A percentile compares a stretch with the other conserved stretches of the same genome.
phyloP scores from a whole-genome alignment of 1,140 invertebrate genomes.

The Bombus confusus region DNA sequence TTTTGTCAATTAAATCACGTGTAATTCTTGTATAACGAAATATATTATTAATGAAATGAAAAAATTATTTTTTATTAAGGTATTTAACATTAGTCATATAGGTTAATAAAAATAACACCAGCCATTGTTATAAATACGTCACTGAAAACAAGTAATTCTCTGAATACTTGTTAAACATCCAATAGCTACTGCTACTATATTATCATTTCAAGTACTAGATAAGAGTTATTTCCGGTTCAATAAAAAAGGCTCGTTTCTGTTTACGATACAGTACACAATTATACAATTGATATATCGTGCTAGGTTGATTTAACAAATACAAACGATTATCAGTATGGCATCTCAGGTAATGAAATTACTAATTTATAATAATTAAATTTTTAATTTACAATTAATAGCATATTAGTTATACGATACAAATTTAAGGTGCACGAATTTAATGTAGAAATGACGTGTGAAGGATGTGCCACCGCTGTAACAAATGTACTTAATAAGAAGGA shows the following conservation, averaged over 20 bases:
- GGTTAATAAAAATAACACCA: background rate
- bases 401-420: constrained; percentile 34
- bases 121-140: background rate
- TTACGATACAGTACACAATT: background rate
- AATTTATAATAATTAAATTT: background rate
- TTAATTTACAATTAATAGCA: background rate
- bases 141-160: background rate
- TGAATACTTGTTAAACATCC: background rate
- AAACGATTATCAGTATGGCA: constrained; percentile 53
- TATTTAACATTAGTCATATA: background rate
- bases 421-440: constrained; percentile 90
- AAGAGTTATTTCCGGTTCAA: constrained; percentile 20
- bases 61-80: background rate
- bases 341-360: constrained; percentile 58
- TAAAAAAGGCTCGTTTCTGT: background rate
- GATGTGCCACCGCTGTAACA: constrained; percentile 92
- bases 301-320: constrained; percentile 22
- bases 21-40: background rate
- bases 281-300: constrained; percentile 10
- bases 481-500: constrained; percentile 90
- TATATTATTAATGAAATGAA: background rate
- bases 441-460: constrained; percentile 95
- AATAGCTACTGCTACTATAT: constrained; percentile 1
- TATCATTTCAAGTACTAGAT: constrained; percentile 30
- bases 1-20: background rate